Base-by-base conservation (phyloP, 2,888 invertebrate species). In the Pandemis corylana region DNA sequence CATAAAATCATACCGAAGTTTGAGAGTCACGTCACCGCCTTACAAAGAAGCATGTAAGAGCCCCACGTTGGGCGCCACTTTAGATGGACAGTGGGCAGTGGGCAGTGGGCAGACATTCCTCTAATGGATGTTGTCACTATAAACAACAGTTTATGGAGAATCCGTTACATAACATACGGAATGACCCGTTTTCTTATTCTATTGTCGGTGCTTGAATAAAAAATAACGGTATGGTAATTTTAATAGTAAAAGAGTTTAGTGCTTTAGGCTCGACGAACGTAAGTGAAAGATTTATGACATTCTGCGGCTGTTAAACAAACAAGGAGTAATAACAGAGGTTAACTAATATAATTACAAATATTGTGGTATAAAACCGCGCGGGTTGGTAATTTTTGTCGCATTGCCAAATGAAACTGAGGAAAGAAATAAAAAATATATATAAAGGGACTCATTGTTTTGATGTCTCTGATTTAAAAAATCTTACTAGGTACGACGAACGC, bases 41-140 rank as follows among this genome's bases (percentile, higher is more conserved):
- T 78, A 80, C 85, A 82, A 87, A 85, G 84, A 84, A 80, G 81
- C 84, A 86, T 80, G 82, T 83, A 81, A 82, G 80, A 80, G 83
- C 77, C 82, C 78, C 83, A 82, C 86, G 84, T 77, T 78, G 84
- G 84, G 83, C 82, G 81, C 81, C 84, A 80, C 77, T 78, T 80
- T 76, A 79, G 84, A 81, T 78, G 81, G 81, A 76, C 81, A 76
- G 77, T 74, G 78, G 70, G 77, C 80, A 80, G 79, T 59, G 81
- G 81, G 76, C 81, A 76, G 77, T 74, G 77, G 70, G 78, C 80
- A 80, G 79, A 70, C 74, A 66, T 74, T 74, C 61, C 70, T 76
- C 87, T 89, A 89, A 90, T 90, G 90, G 87, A 84, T 88, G 88
- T 89, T 90, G 86, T 86, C 83, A 87, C 79, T 86, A 87, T 88